Evolutionary conservation across 2,888 invertebrate species (phyloP).

Genomic region (Margaritifera margaritifera): DNA sequence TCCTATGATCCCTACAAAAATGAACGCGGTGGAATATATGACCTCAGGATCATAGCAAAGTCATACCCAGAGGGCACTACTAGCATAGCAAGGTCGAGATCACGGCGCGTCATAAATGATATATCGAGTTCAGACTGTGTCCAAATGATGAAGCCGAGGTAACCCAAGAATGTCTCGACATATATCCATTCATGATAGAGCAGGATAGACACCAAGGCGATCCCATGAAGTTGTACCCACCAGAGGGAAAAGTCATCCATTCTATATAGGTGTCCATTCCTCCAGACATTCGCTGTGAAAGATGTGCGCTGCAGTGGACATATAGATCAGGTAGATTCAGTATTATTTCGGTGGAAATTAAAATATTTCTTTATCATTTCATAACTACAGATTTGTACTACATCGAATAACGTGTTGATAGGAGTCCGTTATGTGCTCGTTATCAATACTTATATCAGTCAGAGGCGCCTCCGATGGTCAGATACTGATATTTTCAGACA

Average conservation of each 20-base stretch:
- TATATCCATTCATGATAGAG: conserved; percentile 21
- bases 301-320: conserved; percentile 37
- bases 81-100: conserved; percentile 32
- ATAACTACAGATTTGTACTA: no score
- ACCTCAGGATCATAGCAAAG: conserved; percentile 30
- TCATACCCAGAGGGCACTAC: conserved; percentile 25
- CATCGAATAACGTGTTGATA: no score
- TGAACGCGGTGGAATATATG: conserved; percentile 29
- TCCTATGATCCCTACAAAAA: conserved; percentile 29
- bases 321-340: conserved; percentile 26
- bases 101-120: conserved; percentile 36
- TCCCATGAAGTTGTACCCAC: conserved; percentile 17
- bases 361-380: background rate
- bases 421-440: no score
- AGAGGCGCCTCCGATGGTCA: no score
- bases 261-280: conserved; percentile 28
- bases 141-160: conserved; percentile 26
- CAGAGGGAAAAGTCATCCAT: conserved; percentile 15
- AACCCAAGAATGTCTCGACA: conserved; percentile 26
- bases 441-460: no score
- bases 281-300: conserved; percentile 22
- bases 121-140: conserved; percentile 32
- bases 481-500: no score
- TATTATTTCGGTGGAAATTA: background rate
- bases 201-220: conserved; percentile 24